A percentile compares a stretch with the other conserved stretches of the same genome.
These are phyloP conservation scores for Romanogobio albipinnatus DNA, from an alignment of 2,113 vertebrate species.

Conservation along the genomic window DNA sequence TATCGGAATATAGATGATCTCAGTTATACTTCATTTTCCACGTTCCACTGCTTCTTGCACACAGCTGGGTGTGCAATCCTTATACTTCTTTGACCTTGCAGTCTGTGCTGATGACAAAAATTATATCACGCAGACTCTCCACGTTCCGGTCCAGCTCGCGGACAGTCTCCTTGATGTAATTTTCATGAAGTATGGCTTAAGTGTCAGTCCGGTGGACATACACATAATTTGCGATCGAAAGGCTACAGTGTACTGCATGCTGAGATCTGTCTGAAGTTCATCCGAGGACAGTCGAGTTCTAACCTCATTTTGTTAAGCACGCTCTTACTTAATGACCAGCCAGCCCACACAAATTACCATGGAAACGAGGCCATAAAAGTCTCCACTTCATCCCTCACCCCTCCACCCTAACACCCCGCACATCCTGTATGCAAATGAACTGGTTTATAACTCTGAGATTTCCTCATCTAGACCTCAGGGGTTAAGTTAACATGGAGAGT, in stretches of 20 bases:
- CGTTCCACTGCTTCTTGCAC: too few relatives aligned
- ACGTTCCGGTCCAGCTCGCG: neutral
- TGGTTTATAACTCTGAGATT: conserved; percentile 60
- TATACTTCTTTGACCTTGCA: neutral
- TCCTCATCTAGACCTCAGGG: conserved; percentile 65
- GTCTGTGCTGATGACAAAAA: too few relatives aligned
- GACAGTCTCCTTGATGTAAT: neutral
- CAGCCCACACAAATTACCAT: conserved; percentile 56
- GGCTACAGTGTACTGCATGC: neutral
- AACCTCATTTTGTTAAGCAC: conserved; percentile 51
- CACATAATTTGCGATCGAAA: neutral
- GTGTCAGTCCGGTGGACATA: neutral
- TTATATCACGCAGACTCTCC: neutral
- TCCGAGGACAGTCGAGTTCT: conserved; percentile 52
- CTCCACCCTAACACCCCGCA: neutral
- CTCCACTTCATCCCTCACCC: conserved; percentile 55
- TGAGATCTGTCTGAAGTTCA: conserved; percentile 10
- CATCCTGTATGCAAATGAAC: conserved; percentile 65
- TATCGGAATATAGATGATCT: too few relatives aligned
- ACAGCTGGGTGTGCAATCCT: too few relatives aligned
- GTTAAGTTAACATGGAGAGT: conserved; percentile 51
- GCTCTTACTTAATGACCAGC: conserved; percentile 57
- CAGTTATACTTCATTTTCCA: too few relatives aligned
- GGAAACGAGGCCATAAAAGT: conserved; percentile 64
- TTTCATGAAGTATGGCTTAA: neutral